Base-by-base conservation (phyloP, 1,140 invertebrate species). In the Trinorchestia longiramus region DNA sequence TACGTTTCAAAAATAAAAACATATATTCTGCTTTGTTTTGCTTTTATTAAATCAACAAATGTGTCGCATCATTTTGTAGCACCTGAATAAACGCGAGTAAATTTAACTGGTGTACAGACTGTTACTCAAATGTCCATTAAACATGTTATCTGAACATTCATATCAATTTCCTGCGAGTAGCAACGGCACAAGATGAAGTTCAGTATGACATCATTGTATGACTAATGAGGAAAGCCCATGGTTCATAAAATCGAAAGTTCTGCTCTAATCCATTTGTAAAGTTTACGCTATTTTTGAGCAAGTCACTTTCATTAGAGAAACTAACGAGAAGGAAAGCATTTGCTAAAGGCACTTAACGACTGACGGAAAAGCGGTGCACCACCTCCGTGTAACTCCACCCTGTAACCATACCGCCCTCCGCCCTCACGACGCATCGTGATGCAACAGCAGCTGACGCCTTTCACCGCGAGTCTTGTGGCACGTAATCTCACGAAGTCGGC, bases 381-480 rank as follows among this genome's bases (percentile, higher is more conserved):
- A 36, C 62, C 62, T 77, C 62, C 62, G 28, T 36, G 62, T 15
- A 36, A 28, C 62, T 28, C 62, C 62, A 28, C 62, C 62, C 62
- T 15, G 36, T 28, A 15, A 28, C 62, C 62, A 36, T 77, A 11
- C 1, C 62, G 62, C 62, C 11, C 62, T 77, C 62, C 62, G 62
- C 28, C 15, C 47, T 77, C 62, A 77, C 62, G 62, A 11, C 62
- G 62, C 28, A 3, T 36, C 62, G 28, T 77, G 62, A 77, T 36
- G 62, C 62, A 77, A 77, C 62, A 77, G 62, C 62, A 77, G 62
- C 62, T 77, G 62, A 77, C 62, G 62, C 62, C 62, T 77, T 77
- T 77, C 62, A 77, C 62, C 62, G 28, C 15, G 62, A 53, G 47
- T 19, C 1, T 77, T 77, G 62, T 77, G 62, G 62, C 62, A 77